A percentile compares a stretch with the other conserved stretches of the same genome.
Evolutionary conservation across 2,113 vertebrate species (phyloP).

Genomic region (Scatophagus argus): DNA sequence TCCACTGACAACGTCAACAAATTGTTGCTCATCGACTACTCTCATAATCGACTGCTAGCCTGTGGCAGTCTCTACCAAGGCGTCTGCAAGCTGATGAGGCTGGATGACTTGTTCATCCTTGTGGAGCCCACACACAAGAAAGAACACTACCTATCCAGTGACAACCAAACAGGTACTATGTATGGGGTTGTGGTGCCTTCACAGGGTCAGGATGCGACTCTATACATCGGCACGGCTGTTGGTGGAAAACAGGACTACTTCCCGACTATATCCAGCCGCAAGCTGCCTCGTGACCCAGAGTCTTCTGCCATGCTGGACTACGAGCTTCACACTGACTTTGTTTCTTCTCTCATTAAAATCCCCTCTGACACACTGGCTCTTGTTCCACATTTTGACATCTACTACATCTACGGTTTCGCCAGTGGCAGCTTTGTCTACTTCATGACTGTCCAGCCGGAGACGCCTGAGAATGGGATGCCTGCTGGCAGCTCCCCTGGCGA

Average conservation of each 20-base stretch:
- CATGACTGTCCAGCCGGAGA: slow-evolving; percentile 95
- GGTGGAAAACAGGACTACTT: slow-evolving; percentile 98
- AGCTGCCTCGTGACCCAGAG: slow-evolving; percentile 93
- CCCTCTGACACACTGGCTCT: slow-evolving; percentile 95
- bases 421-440: slow-evolving; percentile 95
- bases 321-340: slow-evolving; percentile 96
- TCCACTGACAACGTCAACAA: slow-evolving; percentile 96
- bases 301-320: slow-evolving; percentile 96
- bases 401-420: slow-evolving; percentile 94
- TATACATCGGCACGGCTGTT: slow-evolving; percentile 94
- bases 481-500: slow-evolving; percentile 88
- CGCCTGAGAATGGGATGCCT: slow-evolving; percentile 86
- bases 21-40: slow-evolving; percentile 93
- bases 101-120: slow-evolving; percentile 95
- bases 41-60: slow-evolving; percentile 93
- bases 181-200: slow-evolving; percentile 94
- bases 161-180: slow-evolving; percentile 94
- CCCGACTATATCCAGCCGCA: slow-evolving; percentile 95
- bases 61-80: slow-evolving; percentile 98
- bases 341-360: slow-evolving; percentile 97
- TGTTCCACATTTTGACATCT: slow-evolving; percentile 94
- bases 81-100: slow-evolving; percentile 93
- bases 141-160: slow-evolving; percentile 96
- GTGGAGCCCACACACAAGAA: slow-evolving; percentile 97
- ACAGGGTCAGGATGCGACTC: slow-evolving; percentile 90